Conservation (phyloP, 2,113 vertebrate genomes). For the Stegostoma tigrinum region DNA sequence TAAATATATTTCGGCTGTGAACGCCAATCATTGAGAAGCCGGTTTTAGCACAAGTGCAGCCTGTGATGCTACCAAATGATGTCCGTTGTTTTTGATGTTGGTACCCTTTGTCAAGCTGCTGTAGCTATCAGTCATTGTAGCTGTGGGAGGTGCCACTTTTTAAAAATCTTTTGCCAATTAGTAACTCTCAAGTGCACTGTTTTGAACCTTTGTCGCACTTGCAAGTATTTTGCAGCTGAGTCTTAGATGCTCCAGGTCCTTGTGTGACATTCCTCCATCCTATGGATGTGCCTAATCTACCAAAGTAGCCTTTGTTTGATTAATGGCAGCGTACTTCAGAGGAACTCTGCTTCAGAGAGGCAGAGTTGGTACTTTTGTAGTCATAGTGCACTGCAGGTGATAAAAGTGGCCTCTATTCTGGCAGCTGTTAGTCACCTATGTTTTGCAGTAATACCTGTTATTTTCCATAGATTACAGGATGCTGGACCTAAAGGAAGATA, state of each 20-base stretch:
- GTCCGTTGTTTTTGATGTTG: no score
- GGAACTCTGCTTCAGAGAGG: neutral
- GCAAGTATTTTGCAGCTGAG: neutral
- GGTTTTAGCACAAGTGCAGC: no score
- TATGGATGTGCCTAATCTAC: neutral
- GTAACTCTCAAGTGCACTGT: no score
- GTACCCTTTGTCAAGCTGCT: no score
- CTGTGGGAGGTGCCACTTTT: no score
- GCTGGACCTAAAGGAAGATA: neutral
- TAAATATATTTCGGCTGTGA: neutral
- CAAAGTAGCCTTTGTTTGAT: neutral
- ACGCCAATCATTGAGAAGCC: neutral
- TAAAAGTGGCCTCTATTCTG: neutral
- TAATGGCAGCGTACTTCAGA: no score
- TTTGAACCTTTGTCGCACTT: neutral
- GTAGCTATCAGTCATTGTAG: no score
- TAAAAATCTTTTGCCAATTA: no score
- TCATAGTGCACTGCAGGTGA: neutral
- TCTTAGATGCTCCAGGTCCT: neutral
- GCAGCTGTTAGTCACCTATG: neutral
- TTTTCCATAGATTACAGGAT: neutral
- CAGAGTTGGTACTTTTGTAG: neutral
- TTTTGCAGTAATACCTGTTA: neutral
- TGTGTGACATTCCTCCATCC: neutral
- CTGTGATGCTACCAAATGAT: no score